Evolutionary conservation across 2,797 vertebrate species (phyloP).

Genomic region (Anabas testudineus): DNA sequence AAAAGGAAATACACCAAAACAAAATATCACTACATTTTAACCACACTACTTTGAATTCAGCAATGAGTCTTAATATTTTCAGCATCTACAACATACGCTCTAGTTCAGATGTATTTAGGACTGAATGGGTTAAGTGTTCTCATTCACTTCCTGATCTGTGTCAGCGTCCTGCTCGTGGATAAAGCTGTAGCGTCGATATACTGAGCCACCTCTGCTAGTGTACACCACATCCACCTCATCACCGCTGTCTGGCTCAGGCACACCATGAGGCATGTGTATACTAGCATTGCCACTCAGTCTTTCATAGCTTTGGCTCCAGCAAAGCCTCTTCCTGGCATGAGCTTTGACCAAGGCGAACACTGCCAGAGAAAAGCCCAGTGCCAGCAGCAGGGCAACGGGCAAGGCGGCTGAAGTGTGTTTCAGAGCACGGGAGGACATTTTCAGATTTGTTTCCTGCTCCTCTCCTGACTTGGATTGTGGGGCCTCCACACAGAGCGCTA

Average conservation of each 20-base stretch:
- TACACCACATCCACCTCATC: slow-evolving; percentile 88
- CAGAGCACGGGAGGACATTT: slow-evolving; percentile 52
- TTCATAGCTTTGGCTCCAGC: slow-evolving; percentile 87
- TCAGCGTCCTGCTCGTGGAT: slow-evolving; percentile 79
- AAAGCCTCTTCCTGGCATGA: slow-evolving; percentile 80
- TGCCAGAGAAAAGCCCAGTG: slow-evolving; percentile 64
- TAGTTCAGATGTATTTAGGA: slow-evolving; percentile 47
- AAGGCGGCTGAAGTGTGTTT: slow-evolving; percentile 74
- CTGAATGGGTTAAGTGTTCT: slow-evolving; percentile 69
- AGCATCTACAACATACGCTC: slow-evolving; percentile 10
- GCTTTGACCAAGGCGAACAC: slow-evolving; percentile 78
- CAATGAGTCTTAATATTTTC: slow-evolving; percentile 19
- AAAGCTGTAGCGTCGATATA: slow-evolving; percentile 79
- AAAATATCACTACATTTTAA: slow-evolving; percentile 17
- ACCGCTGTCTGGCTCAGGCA: slow-evolving; percentile 79
- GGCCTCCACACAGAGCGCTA: slow-evolving; percentile 84
- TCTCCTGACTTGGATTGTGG: slow-evolving; percentile 63
- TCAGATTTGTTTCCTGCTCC: slow-evolving; percentile 47
- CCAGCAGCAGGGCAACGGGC: slow-evolving; percentile 75
- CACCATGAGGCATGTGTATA: slow-evolving; percentile 80
- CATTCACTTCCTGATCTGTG: slow-evolving; percentile 67
- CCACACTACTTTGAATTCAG: slow-evolving; percentile 25
- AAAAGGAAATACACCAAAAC: slow-evolving; percentile 21
- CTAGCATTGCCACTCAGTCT: slow-evolving; percentile 79
- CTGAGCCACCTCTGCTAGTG: slow-evolving; percentile 81